phyloP scores from a whole-genome alignment of 2,888 invertebrate species.

The Plutella xylostella region DNA sequence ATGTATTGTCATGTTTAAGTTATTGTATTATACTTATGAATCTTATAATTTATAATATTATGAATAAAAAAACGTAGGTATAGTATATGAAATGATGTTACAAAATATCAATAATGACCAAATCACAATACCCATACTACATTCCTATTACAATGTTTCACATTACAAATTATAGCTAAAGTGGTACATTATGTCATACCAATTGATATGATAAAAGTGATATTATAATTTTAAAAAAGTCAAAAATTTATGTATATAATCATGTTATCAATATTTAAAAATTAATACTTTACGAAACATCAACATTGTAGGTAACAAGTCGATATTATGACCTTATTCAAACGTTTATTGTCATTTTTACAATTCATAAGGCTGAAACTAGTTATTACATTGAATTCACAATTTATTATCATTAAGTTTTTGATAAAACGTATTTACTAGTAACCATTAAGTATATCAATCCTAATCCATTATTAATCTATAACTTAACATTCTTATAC shows the following conservation, averaged over 20 bases:
- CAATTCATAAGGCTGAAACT: not conserved
- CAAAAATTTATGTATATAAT: not conserved
- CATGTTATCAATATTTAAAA: not conserved
- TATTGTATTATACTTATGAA: no score
- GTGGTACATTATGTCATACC: not conserved
- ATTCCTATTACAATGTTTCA: no score
- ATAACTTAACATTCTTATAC: constrained; percentile 17
- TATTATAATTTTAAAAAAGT: constrained; percentile 23
- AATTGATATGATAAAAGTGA: constrained; percentile 47
- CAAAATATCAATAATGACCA: no score
- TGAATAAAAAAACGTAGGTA: no score
- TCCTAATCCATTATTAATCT: not conserved
- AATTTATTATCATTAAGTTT: not conserved
- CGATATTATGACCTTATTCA: not conserved
- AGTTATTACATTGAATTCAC: not conserved
- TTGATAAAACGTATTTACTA: not conserved
- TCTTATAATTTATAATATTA: no score
- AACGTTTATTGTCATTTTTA: constrained; percentile 5
- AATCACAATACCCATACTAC: no score
- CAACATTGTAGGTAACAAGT: not conserved
- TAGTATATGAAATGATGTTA: no score
- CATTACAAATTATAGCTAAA: no score
- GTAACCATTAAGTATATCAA: not conserved
- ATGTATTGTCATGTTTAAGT: not conserved
- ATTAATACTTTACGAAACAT: not conserved